Evolutionary conservation across 2,113 vertebrate species (phyloP), one percentile per base, ranked within the genome.

Genomic region (Erpornis zantholeuca): DNA sequence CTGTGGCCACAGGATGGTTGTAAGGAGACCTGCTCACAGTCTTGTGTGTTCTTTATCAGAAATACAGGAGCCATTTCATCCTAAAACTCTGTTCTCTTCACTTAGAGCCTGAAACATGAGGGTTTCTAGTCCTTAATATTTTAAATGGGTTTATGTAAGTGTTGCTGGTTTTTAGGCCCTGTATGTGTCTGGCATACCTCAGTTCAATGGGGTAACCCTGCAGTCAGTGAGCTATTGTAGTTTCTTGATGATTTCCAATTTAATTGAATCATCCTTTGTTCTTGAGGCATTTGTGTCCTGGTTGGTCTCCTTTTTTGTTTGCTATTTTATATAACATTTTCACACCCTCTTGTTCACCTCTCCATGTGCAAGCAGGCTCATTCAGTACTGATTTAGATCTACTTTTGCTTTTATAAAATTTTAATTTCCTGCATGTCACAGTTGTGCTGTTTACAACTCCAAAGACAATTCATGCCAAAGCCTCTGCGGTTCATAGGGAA

Each of bases 381-480:
- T 95, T 91, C 91, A 63, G 38, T 88, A 47, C 66, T 68, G 86
- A 94, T 93, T 90, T 88, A 88, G 60, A 88, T 94, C 80, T 93
- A 28, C 50, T 91, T 92, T 88, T 94, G 54, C 64, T 94, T 88
- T 88, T 73, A 86, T 96, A 90, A 96, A 95, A 91, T 90, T 92
- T 93, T 96, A 82, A 97, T 96, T 91, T 90, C 85, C 75, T 94
- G 38, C 61, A 52, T 94, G 91, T 95, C 90, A 72, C 2, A 8
- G 71, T 54, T 94, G 44, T 86, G 59, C 71, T 94, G 89, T 92
- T 97, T 94, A 97, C 87, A 94, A 80, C 90, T 80, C 85, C 82
- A 88, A 86, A 95, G 92, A 80, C 90, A 96, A 96, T 92, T 93
- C 76, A 81, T 33, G n/a, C 82, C 90, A 93, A 73, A 94, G 24